Base-by-base conservation (phyloP, 2,888 invertebrate genomes). In the Rhagophthalmus giganteus region DNA sequence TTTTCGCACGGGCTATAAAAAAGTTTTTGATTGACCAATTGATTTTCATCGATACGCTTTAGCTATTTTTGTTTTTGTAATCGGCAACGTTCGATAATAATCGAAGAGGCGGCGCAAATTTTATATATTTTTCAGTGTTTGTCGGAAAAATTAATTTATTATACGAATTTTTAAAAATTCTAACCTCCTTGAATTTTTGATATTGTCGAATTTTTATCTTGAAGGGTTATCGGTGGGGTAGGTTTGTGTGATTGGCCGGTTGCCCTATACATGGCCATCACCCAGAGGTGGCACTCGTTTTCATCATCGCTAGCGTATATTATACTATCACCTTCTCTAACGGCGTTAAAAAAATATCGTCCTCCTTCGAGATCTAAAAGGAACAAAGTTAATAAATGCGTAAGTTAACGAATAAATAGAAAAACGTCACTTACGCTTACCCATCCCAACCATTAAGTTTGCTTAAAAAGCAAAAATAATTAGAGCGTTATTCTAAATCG, bases 201-300 rank as follows among this genome's bases (percentile, higher is more conserved):
- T 72, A 90, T 87, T 54, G 90, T 88, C 13, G 88, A 88, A 72
- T 87, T 89, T 80, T 95, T 87, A 76, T 90, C 86, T 79, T 87
- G 78, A 69, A 81, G 64, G 74, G 83, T 42, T 30, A 91, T 82
- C 0, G 95, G 95, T 4, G 98, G 97, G 1, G 95, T 93, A 4
- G 99, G 99, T 74, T 99, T 99, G 77, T 99, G 97, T 39, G 95
- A 94, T 76, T 99, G 99, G 2, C 99, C 99, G 1, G 99, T 99
- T n/a, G 99, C 99, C 63, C 99, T 81, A 75, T 98, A 99, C 80
- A 99, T 84, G 1, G 98, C 98, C 90, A 97, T 98, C 20, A 99
- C 98, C 99, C 99, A 99, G 58, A 97, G 78, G 71, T 97, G 96
- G 66, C 96, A 90, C 73, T 99, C 99, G 69, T 94, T 95, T 78